These are phyloP conservation scores for Drosophila athabasca DNA, from an alignment of 1,140 invertebrate genomes.

Conservation along the genomic window DNA sequence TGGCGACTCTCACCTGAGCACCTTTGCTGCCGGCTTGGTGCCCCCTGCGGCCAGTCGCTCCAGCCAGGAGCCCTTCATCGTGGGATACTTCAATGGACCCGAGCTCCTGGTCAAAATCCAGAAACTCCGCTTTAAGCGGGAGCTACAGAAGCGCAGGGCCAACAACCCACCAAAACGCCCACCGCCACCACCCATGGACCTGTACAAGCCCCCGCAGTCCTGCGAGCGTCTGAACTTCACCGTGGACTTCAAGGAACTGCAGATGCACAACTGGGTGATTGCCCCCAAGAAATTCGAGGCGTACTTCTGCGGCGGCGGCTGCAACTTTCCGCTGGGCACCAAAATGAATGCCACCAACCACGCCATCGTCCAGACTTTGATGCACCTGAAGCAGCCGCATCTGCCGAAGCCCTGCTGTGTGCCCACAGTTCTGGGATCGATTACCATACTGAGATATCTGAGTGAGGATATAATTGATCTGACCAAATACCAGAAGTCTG, in stretches of 20 bases:
- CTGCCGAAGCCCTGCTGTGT: constrained; percentile 80
- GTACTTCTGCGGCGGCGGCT: constrained; percentile 79
- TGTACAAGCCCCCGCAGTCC: constrained; percentile 60
- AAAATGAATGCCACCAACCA: constrained; percentile 83
- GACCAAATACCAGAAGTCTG: constrained; percentile 76
- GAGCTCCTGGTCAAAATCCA: constrained; percentile 73
- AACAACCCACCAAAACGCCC: constrained; percentile 2
- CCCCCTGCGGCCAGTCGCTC: constrained; percentile 36
- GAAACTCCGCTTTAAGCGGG: constrained; percentile 74
- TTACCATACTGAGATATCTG: constrained; percentile 74
- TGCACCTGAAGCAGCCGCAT: constrained; percentile 78
- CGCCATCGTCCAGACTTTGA: constrained; percentile 80
- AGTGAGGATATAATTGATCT: constrained; percentile 80
- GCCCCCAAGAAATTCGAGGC: constrained; percentile 82
- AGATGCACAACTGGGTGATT: constrained; percentile 81
- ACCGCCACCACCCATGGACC: constrained; percentile 21
- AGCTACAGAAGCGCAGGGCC: constrained; percentile 56
- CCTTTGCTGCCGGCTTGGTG: constrained; percentile 42
- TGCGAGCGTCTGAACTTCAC: constrained; percentile 81
- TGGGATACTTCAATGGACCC: constrained; percentile 79
- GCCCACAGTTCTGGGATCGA: constrained; percentile 71
- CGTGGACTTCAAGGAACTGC: constrained; percentile 76
- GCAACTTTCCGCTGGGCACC: constrained; percentile 78
- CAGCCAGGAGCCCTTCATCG: constrained; percentile 72
- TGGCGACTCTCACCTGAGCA: constrained; percentile 40